phyloP scores from a whole-genome alignment of 2,888 invertebrate genomes.

The Lissocephala sabroskyi region DNA sequence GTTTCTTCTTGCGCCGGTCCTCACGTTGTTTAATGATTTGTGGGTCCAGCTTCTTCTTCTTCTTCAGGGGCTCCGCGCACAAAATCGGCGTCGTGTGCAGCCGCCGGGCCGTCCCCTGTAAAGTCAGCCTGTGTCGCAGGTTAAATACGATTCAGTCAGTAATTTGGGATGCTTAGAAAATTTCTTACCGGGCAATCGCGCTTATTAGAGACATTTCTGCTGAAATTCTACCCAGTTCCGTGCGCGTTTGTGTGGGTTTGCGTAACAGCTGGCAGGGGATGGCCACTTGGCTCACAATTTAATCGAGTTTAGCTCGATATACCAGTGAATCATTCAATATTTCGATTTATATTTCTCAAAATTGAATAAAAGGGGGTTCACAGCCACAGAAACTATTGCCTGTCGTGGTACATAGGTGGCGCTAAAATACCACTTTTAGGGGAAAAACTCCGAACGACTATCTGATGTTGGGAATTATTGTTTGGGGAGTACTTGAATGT shows the following conservation, averaged over 20 bases:
- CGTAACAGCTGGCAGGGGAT: constrained; percentile 31
- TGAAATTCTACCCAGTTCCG: constrained; percentile 15
- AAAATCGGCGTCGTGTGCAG: constrained; percentile 64
- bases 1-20: constrained; percentile 83
- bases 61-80: constrained; percentile 89
- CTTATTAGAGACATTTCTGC: constrained; percentile 48
- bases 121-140: constrained; percentile 26
- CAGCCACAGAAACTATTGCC: too few relatives aligned
- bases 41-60: constrained; percentile 90
- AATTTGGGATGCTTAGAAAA: neutral
- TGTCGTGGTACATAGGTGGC: too few relatives aligned
- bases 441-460: too few relatives aligned
- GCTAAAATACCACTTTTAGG: too few relatives aligned
- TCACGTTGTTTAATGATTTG: constrained; percentile 85
- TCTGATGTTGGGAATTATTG: too few relatives aligned
- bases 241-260: constrained; percentile 24
- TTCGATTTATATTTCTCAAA: too few relatives aligned
- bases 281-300: too few relatives aligned
- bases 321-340: too few relatives aligned
- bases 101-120: constrained; percentile 24
- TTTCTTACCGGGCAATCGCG: constrained; percentile 45
- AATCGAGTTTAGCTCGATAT: too few relatives aligned
- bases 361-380: too few relatives aligned
- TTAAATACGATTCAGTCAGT: constrained; percentile 30
- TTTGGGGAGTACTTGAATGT: too few relatives aligned